phyloP scores from a whole-genome alignment of 2,113 vertebrate species.

The Notarius lentiginosus region DNA sequence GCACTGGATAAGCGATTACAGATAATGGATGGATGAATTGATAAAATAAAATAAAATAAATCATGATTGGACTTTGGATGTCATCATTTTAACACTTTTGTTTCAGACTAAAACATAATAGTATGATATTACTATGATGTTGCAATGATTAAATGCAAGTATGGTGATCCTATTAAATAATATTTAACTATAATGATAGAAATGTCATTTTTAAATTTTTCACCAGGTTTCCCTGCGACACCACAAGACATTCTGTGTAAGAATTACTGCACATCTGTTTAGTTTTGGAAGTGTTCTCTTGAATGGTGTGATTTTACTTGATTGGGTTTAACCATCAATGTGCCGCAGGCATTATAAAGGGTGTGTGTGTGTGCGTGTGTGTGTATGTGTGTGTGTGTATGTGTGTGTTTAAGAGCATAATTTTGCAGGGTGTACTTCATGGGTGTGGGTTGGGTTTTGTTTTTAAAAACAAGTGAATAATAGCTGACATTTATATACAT shows the following conservation, averaged over 20 bases:
- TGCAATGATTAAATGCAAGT: not conserved
- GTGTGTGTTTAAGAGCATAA: slow-evolving; percentile 35
- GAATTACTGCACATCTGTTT: not conserved
- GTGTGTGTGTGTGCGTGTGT: slow-evolving; percentile 24
- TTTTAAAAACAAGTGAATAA: slow-evolving; percentile 20
- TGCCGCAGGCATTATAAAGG: slow-evolving; percentile 21
- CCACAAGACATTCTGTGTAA: not conserved
- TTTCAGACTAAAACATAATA: not conserved
- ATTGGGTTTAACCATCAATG: not conserved
- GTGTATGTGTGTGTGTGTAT: slow-evolving; percentile 19
- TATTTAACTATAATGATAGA: not conserved
- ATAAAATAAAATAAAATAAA: not conserved
- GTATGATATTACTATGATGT: not conserved
- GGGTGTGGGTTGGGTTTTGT: slow-evolving; percentile 47
- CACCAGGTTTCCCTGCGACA: not conserved
- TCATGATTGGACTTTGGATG: not conserved
- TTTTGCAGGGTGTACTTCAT: slow-evolving; percentile 52
- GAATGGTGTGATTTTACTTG: slow-evolving; percentile 9
- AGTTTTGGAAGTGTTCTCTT: not conserved
- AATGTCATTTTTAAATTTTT: not conserved
- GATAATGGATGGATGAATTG: too few species aligned
- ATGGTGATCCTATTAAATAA: not conserved
- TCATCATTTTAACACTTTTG: not conserved
- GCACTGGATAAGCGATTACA: too few species aligned
- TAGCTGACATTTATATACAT: not conserved